phyloP scores from a whole-genome alignment of 2,113 vertebrate genomes.

The Emydocephalus ijimae region DNA sequence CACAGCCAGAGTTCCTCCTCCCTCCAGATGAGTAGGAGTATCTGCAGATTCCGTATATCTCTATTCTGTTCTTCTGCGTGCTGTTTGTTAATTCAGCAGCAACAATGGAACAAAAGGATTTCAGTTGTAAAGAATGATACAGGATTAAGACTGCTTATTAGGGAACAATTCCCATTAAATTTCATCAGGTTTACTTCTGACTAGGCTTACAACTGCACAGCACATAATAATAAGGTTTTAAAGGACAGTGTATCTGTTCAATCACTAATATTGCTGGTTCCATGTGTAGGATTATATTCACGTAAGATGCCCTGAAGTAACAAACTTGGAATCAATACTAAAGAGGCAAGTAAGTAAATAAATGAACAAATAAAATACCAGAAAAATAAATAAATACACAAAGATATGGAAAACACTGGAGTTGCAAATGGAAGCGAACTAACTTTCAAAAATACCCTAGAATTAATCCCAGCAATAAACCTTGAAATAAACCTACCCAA shows the following conservation, averaged over 20 bases:
- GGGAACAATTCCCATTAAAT: neutral
- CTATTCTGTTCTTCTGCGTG: neutral
- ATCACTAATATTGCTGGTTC: neutral
- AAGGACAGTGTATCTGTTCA: neutral
- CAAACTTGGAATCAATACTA: neutral
- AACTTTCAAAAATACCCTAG: neutral
- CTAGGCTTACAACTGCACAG: neutral
- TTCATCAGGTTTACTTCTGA: neutral
- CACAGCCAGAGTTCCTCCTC: neutral
- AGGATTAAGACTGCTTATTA: neutral
- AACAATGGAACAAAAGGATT: neutral
- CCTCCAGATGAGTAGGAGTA: neutral
- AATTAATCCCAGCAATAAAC: neutral
- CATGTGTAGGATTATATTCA: neutral
- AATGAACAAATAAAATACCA: neutral
- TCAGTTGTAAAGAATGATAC: neutral
- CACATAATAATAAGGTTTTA: neutral
- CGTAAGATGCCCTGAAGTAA: neutral
- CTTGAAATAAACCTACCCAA: neutral
- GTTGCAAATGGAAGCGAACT: neutral
- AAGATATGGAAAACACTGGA: neutral
- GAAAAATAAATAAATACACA: neutral
- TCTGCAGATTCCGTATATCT: neutral
- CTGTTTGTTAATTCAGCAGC: neutral
- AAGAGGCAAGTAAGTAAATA: neutral